phyloP scores from a whole-genome alignment of 2,797 vertebrate genomes.

The Psittacula echo region DNA sequence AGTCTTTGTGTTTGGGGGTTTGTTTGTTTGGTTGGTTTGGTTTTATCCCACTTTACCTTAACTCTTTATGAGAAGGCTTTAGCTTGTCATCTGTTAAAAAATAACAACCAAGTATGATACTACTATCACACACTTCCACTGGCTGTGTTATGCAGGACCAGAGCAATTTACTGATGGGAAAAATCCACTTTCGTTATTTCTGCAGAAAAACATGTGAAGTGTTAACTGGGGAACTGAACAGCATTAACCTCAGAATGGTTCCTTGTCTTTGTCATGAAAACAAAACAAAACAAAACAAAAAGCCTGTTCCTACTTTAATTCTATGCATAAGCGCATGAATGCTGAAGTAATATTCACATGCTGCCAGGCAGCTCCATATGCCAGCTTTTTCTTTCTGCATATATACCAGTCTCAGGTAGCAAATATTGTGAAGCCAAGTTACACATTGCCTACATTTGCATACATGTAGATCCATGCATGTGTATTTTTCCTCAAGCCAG shows the following conservation, averaged over 20 bases:
- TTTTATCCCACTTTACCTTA: not conserved
- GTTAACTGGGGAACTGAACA: not conserved
- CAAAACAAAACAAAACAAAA: not conserved
- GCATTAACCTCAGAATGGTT: not conserved
- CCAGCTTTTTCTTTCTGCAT: conserved; percentile 11
- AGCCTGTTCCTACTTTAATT: conserved; percentile 50
- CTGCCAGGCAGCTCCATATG: conserved; percentile 51
- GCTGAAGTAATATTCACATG: conserved; percentile 54
- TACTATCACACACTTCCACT: not conserved
- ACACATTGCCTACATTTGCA: conserved; percentile 5
- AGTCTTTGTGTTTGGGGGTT: not conserved
- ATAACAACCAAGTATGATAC: not conserved
- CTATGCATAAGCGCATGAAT: conserved; percentile 51
- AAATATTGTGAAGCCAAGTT: not conserved
- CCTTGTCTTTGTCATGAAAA: not conserved
- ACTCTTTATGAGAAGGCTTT: not conserved
- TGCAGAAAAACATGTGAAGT: not conserved
- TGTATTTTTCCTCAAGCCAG: not conserved
- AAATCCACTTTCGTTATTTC: not conserved
- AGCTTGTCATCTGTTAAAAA: not conserved
- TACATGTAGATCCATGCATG: not conserved
- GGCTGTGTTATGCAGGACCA: not conserved
- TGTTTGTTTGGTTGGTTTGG: not conserved
- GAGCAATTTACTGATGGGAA: not conserved
- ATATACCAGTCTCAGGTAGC: conserved; percentile 28